Conservation (phyloP, 2,888 invertebrate genomes). For the Prosapia bicincta region DNA sequence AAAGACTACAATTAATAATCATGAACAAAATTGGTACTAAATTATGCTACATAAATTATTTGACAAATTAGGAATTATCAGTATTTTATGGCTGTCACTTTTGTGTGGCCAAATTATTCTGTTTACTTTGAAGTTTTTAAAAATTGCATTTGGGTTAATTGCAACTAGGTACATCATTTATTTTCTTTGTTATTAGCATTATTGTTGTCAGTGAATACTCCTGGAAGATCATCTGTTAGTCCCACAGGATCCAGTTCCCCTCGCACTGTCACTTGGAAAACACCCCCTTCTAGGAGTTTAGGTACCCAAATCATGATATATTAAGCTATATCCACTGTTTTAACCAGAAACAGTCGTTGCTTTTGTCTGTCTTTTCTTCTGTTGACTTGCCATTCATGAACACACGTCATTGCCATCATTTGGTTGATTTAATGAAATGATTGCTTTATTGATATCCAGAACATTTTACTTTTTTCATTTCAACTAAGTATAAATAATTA, state of each 20-base stretch:
- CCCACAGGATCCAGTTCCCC: slow-evolving; percentile 23
- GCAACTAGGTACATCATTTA: not conserved
- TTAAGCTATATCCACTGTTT: not conserved
- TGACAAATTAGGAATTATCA: no score
- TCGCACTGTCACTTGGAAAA: slow-evolving; percentile 29
- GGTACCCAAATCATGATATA: slow-evolving; percentile 1
- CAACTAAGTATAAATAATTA: no score
- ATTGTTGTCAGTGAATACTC: slow-evolving; percentile 17
- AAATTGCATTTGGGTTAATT: no score
- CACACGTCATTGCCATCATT: not conserved
- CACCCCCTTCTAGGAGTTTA: slow-evolving; percentile 28
- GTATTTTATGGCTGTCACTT: no score
- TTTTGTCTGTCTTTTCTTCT: not conserved
- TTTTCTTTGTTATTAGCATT: slow-evolving; percentile 19
- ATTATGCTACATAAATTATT: no score
- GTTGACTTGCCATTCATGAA: not conserved
- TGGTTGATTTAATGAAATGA: not conserved
- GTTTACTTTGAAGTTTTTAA: no score
- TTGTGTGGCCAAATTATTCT: no score
- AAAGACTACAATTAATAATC: no score
- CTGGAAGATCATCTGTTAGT: slow-evolving; percentile 26
- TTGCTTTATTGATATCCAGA: not conserved
- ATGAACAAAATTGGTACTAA: no score
- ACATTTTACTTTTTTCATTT: not conserved
- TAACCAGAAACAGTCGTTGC: not conserved